These are phyloP conservation scores for Shinisaurus crocodilurus DNA, from an alignment of 2,113 vertebrate genomes.

Conservation along the genomic window DNA sequence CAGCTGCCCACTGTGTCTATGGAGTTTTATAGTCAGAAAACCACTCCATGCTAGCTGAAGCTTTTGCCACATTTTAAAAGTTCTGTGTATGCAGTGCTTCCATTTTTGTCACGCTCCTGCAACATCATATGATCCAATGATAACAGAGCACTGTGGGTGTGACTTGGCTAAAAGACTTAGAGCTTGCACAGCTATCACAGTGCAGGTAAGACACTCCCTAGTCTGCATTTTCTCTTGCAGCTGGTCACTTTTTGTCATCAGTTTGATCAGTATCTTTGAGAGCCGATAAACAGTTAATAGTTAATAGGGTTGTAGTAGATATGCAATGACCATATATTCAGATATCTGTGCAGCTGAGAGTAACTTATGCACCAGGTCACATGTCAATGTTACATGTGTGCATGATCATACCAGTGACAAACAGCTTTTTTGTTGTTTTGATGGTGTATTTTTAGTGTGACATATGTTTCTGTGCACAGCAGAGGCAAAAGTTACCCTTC, in stretches of 20 bases:
- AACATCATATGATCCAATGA: background rate
- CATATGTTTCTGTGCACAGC: background rate
- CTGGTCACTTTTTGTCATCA: background rate
- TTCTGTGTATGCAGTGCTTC: background rate
- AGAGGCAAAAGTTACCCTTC: background rate
- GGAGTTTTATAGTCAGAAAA: background rate
- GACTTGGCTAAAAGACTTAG: background rate
- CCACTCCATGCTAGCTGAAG: background rate
- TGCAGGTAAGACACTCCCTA: background rate
- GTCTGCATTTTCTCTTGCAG: background rate
- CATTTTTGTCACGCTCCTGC: background rate
- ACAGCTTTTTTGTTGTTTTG: background rate
- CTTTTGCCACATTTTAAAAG: background rate
- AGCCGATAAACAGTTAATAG: background rate
- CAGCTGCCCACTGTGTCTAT: background rate
- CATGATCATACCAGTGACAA: background rate
- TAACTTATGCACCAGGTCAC: background rate
- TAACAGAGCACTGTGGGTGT: background rate
- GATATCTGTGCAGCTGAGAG: background rate
- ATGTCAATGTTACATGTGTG: background rate
- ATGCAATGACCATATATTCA: background rate
- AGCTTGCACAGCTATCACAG: background rate
- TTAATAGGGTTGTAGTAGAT: background rate
- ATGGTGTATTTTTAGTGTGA: background rate
- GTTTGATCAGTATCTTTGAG: background rate